A percentile compares a stretch with the other conserved stretches of the same genome.
Evolutionary conservation across 2,113 vertebrate species (phyloP).

Genomic region (Agelaius phoeniceus): DNA sequence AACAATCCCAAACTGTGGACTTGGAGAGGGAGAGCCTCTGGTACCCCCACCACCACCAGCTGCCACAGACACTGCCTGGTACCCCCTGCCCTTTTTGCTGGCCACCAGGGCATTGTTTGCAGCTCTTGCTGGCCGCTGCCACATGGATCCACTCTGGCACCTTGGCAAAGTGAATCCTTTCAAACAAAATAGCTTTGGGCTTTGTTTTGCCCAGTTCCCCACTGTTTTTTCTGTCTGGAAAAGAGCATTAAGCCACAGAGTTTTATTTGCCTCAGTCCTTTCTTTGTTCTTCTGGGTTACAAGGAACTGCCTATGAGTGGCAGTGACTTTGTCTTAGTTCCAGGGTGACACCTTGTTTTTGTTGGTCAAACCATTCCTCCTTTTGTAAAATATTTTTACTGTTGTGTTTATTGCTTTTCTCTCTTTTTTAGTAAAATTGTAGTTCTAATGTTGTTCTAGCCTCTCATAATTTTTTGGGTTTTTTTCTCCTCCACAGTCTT

Average conservation of each 20-base stretch:
- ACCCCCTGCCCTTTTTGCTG: fast-evolving
- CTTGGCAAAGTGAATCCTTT: background rate
- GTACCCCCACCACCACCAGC: background rate
- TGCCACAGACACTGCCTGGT: background rate
- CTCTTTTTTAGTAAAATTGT: background rate
- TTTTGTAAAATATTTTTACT: background rate
- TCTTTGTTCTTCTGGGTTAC: background rate
- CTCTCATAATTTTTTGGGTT: no score
- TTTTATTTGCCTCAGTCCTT: background rate
- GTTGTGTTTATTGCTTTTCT: background rate
- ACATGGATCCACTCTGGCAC: fast-evolving
- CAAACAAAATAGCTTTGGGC: background rate
- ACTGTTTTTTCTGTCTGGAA: background rate
- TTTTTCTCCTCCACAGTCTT: background rate
- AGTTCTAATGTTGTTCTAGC: background rate
- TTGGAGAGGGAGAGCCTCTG: background rate
- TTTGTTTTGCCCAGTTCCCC: background rate
- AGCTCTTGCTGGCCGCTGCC: background rate
- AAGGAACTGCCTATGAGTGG: background rate
- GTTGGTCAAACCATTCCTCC: background rate
- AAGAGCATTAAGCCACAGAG: background rate
- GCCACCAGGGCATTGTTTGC: background rate
- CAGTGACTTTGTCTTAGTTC: background rate
- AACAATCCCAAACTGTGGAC: background rate
- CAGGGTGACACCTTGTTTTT: background rate